phyloP scores from a whole-genome alignment of 1,140 invertebrate species.

The Acromyrmex heyeri region DNA sequence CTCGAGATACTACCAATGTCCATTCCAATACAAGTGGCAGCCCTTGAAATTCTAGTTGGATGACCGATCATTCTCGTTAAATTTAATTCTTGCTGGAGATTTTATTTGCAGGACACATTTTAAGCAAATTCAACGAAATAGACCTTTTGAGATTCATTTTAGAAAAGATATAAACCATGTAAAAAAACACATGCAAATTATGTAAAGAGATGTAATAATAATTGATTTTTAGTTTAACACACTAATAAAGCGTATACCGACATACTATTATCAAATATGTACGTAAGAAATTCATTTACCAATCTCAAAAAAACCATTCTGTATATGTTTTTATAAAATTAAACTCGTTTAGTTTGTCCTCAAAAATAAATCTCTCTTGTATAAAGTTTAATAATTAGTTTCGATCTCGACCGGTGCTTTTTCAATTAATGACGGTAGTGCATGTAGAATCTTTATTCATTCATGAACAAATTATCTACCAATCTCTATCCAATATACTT shows the following conservation, averaged over 20 bases:
- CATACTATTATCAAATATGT: not conserved
- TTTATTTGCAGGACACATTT: not conserved
- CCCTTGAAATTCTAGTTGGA: not conserved
- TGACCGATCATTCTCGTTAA: conserved; percentile 13
- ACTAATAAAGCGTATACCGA: not conserved
- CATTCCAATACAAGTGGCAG: not conserved
- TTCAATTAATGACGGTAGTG: conserved; percentile 25
- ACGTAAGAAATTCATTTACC: not conserved
- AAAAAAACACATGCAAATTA: not conserved
- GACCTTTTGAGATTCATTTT: not conserved
- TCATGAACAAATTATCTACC: conserved; percentile 31
- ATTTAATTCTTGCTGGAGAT: not conserved
- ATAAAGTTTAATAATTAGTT: conserved; percentile 50
- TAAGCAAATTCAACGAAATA: not conserved
- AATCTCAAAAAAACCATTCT: not conserved
- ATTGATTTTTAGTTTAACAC: not conserved
- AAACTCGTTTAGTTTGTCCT: conserved; percentile 8
- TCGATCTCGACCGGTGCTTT: not conserved
- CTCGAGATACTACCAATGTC: conserved; percentile 49
- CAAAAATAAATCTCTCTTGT: conserved; percentile 24
- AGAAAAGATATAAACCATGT: not conserved
- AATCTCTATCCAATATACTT: conserved; percentile 8
- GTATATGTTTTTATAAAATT: not conserved
- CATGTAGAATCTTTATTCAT: conserved; percentile 30
- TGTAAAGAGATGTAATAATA: not conserved